Percentiles rank a stretch among this genome's conserved stretches.
Evolutionary conservation across 2,797 vertebrate species (phyloP).

Genomic region (Margarornis squamiger): DNA sequence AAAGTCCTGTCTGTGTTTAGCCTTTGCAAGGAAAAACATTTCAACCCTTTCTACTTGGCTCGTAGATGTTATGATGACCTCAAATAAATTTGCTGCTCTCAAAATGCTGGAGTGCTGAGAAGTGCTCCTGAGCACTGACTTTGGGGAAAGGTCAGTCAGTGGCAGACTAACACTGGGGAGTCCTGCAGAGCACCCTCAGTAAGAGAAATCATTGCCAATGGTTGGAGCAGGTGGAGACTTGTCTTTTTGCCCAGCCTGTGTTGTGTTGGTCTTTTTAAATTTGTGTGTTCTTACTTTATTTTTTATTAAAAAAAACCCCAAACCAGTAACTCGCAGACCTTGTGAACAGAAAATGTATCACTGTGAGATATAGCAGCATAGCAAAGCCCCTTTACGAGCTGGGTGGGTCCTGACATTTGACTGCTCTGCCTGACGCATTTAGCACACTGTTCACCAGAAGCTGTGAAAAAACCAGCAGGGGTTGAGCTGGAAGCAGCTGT

Average conservation of each 20-base stretch:
- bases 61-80: not conserved
- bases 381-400: not conserved
- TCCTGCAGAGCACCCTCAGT: not conserved
- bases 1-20: not conserved
- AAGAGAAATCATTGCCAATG: not conserved
- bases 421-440: not conserved
- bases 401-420: not conserved
- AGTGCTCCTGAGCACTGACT: not conserved
- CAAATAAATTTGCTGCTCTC: not conserved
- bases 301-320: rapidly evolving
- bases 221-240: not conserved
- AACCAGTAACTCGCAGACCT: not conserved
- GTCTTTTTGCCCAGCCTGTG: not conserved
- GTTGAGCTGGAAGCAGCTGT: not conserved
- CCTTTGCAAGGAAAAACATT: not conserved
- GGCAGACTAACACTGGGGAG: not conserved
- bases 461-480: not conserved
- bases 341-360: not conserved
- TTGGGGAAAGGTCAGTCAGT: not conserved
- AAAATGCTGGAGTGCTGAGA: not conserved
- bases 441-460: not conserved
- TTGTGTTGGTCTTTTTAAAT: not conserved
- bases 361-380: not conserved
- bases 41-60: not conserved
- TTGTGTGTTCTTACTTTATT: not conserved